Evolutionary conservation across 2,888 invertebrate genomes (phyloP).

Genomic region (Napeogenes inachia): DNA sequence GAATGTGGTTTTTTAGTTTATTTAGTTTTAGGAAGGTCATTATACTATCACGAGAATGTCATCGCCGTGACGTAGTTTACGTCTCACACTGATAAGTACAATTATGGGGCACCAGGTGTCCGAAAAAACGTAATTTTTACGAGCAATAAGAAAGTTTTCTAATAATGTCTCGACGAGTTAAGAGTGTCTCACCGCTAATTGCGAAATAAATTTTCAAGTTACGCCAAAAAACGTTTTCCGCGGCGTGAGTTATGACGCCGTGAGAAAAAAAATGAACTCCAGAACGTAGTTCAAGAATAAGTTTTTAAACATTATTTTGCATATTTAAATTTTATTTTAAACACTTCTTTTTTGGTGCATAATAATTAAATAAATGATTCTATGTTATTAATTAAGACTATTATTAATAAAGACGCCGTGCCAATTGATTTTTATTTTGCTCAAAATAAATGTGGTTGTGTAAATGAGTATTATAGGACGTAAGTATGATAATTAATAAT

Average conservation of each 20-base stretch:
- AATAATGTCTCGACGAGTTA: slow-evolving; percentile 67
- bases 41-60: not conserved
- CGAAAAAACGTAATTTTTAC: slow-evolving; percentile 65
- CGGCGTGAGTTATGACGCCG: slow-evolving; percentile 59
- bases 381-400: too few relatives aligned
- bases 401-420: too few relatives aligned
- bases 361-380: not conserved
- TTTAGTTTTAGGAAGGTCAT: slow-evolving; percentile 4
- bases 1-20: slow-evolving; percentile 1
- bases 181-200: slow-evolving; percentile 69
- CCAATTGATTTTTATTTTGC: too few relatives aligned
- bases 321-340: slow-evolving; percentile 3
- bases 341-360: slow-evolving; percentile 4
- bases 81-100: slow-evolving; percentile 4
- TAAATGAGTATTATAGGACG: too few relatives aligned
- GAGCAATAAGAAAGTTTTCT: slow-evolving; percentile 72
- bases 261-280: slow-evolving; percentile 48
- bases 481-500: too few relatives aligned
- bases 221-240: slow-evolving; percentile 60
- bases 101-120: slow-evolving; percentile 49
- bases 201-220: slow-evolving; percentile 75
- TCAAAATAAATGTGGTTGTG: too few relatives aligned
- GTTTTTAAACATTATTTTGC: too few relatives aligned
- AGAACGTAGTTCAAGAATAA: slow-evolving; percentile 27
- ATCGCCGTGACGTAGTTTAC: not conserved